Conservation (phyloP, 1,140 invertebrate genomes). For the Sesamia nonagrioides region DNA sequence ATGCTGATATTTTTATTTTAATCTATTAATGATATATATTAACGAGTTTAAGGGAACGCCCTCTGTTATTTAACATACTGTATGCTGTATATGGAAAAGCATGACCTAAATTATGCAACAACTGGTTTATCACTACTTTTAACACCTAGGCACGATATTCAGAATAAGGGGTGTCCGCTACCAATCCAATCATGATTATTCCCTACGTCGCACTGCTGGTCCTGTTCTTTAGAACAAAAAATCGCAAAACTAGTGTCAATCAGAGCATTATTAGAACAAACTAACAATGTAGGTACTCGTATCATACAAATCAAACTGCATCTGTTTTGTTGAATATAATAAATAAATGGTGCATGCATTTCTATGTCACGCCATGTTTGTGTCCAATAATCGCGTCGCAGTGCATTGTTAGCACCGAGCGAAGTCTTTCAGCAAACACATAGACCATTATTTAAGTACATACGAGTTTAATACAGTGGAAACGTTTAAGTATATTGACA, state of each 20-base stretch:
- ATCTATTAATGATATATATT: too few relatives aligned
- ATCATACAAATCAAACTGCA: neutral
- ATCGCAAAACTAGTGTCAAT: too few relatives aligned
- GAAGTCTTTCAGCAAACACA: slow-evolving; percentile 30
- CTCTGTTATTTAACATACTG: too few relatives aligned
- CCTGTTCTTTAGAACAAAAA: neutral
- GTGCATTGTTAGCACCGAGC: slow-evolving; percentile 15
- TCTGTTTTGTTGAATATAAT: neutral
- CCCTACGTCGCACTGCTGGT: too few relatives aligned
- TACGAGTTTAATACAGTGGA: neutral
- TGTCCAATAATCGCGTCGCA: neutral
- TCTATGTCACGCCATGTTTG: slow-evolving; percentile 34
- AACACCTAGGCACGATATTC: neutral
- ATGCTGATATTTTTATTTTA: too few relatives aligned
- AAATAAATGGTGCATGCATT: slow-evolving; percentile 30
- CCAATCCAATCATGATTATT: too few relatives aligned
- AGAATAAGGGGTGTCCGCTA: neutral
- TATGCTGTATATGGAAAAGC: too few relatives aligned
- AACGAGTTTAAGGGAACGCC: too few relatives aligned
- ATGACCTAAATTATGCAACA: neutral
- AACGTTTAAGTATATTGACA: neutral
- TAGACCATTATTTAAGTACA: neutral
- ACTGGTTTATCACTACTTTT: slow-evolving; percentile 7
- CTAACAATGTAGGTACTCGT: too few relatives aligned
- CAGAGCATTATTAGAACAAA: too few relatives aligned